Evolutionary conservation across 2,113 vertebrate genomes (phyloP).

Genomic region (Oryzias celebensis): DNA sequence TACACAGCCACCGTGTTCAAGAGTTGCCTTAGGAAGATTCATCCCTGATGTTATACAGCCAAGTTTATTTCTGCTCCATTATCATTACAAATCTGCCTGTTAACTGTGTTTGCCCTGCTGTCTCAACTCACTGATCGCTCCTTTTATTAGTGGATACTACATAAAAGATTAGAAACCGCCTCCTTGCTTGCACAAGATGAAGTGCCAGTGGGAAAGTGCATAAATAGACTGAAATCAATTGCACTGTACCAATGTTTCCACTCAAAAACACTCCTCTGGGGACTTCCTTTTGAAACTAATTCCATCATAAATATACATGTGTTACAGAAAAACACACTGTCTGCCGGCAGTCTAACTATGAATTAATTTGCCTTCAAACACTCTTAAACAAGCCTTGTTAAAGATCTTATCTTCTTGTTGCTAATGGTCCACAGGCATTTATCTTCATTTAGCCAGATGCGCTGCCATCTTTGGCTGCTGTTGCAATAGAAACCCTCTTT

Average conservation of each 20-base stretch:
- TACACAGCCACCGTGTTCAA: conserved; percentile 27
- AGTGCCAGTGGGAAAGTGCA: conserved; percentile 76
- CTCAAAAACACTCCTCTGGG: conserved; percentile 80
- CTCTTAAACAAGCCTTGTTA: conserved; percentile 81
- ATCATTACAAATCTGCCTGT: conserved; percentile 75
- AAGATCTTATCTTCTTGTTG: conserved; percentile 79
- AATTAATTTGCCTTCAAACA: conserved; percentile 83
- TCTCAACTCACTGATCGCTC: conserved; percentile 71
- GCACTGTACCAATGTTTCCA: conserved; percentile 76
- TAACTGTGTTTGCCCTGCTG: conserved; percentile 72
- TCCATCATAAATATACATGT: conserved; percentile 83
- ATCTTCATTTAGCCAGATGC: conserved; percentile 78
- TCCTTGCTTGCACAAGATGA: conserved; percentile 61
- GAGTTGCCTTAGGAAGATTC: conserved; percentile 54
- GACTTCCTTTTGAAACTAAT: conserved; percentile 81
- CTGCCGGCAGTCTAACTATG: conserved; percentile 74
- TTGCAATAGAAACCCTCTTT: conserved; percentile 18
- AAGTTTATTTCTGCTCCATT: conserved; percentile 64
- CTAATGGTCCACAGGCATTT: conserved; percentile 81
- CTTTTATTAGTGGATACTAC: conserved; percentile 78
- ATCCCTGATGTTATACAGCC: conserved; percentile 61
- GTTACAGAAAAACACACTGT: conserved; percentile 76
- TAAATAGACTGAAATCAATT: conserved; percentile 83
- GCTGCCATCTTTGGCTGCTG: conserved; percentile 66
- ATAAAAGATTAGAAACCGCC: conserved; percentile 77